Base-by-base conservation (phyloP, 2,888 invertebrate genomes). In the Lutraria lutraria region DNA sequence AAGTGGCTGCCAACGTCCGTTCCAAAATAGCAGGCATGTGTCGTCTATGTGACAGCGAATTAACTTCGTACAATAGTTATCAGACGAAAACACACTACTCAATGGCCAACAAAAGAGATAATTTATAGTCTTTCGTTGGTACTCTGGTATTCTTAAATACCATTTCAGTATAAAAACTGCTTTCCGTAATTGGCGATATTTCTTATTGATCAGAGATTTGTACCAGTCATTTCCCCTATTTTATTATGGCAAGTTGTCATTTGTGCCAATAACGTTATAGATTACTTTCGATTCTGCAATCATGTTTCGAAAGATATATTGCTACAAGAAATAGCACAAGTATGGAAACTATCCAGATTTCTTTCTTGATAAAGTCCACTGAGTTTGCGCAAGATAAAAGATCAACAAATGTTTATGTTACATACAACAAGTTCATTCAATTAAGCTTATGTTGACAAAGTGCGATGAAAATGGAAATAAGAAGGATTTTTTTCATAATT, bases 171-270 rank as follows among this genome's bases (percentile, higher is more conserved):
- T 79, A 31, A 76, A 60, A 85, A 56, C 10, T 60, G 43, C 15
- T 43, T 60, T 80, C 80, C 79, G 56, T 80, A 80, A 43, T n/a
- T 85, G 85, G 76, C 43, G 16, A 56, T 79, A 31, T 76, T 60
- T 80, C 79, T 29, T 60, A 83, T 76, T 81, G 83, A 87, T 87
- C 63, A 25, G 43, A 56, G 43, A 76, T 79, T 53, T 72, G 31
- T 76, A 19, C 34, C 29, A 68, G 43, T 82, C 29, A 87, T 83
- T 83, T 79, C 52, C 31, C 72, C 25, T 83, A 34, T 56, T 83
- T 88, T 88, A 88, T 80, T 31, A 79, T 88, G 60, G 34, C 60
- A 63, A 19, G 72, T 63, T 88, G 83, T 88, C 87, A 84, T 83
- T 80, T 83, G 52, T 83, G 87, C 80, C 87, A 60, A 83, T 83